Base-by-base conservation (phyloP, 2,888 invertebrate species). In the Rhopalosiphum nymphaeae region DNA sequence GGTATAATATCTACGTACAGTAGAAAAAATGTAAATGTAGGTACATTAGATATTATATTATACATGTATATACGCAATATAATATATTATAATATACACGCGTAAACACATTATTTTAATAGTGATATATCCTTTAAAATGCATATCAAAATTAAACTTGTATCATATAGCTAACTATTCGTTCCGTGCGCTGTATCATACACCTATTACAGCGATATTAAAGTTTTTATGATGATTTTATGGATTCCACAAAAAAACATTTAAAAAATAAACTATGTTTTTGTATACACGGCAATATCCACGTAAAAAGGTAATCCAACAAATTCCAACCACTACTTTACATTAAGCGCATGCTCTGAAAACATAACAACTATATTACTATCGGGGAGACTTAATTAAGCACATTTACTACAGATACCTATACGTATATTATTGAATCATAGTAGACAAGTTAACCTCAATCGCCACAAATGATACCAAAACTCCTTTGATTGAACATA, bases 201-300 rank as follows among this genome's bases (percentile, higher is more conserved):
- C 42, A 53, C 36, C 46, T 86, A 89, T 89, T 42, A 42, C 29
- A 42, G 44, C 7, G 56, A 89, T 89, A 89, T 90, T 67, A 46
- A 46, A 46, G 25, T 46, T 90, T 61, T 67, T 67, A 67, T 46
- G 67, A 90, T 67, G 61, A 90, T 90, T 67, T 89, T 90, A 90
- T 46, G 90, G 90, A 90, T 67, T 67, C 90, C 46, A 67, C 61
- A 67, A 57, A 90, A 89, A 89, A 67, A n/a, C 16, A 57, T 61
- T 90, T 61, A 90, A 90, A n/a, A 85, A 78, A 25, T 25, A 42
- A 78, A 78, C 26, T n/a, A 16, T 53, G 53, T 53, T 78, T 13
- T 53, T 91, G 26, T 84, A 42, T 78, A 49, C 21, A 36, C n/a
- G n/a, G n/a, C 3, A 49, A 26, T 87, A 44, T 10, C 26, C 44